Evolutionary conservation across 2,888 invertebrate genomes (phyloP), one percentile per base, ranked within the genome.

Genomic region (Callinectes sapidus): DNA sequence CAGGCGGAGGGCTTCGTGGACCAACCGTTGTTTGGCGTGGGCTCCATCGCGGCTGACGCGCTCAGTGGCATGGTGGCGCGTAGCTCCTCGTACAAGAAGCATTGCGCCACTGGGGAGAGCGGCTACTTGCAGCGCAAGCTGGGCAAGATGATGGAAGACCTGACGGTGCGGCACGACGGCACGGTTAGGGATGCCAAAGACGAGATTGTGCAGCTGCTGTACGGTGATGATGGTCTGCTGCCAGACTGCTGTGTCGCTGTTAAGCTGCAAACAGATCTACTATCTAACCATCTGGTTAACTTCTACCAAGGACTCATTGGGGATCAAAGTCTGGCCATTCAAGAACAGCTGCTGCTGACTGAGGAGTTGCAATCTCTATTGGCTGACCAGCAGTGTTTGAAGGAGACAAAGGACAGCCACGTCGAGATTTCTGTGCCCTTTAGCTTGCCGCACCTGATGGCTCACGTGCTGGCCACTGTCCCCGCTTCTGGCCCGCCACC

Each of bases 101-200:
- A 91, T 42, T 42, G 42, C 13, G 87, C 91, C 48, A 87, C 91
- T 6, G 87, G 16, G 14, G 39, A 87, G 23, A 91, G 91, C 61
- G 91, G 91, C 28, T 91, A 91, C 42, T 71, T 91, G 2, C 71
- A 91, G 66, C 61, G 91, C 28, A 91, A 87, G 71, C 71, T 91
- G 0, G 61, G 28, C 39, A 87, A 87, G n/a, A 16, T 85, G 28
- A 14, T 91, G 48, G 91, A 91, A 35, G 91, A 91, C 66, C 0
- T 91, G 18, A 91, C 91, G 0, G 54, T 91, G 18, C 35, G 87
- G 18, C 91, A 87, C 39, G 91, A 91, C 18, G 91, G 91, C 18
- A 91, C 91, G 8, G 91, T 91, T 0, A 42, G 91, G 23, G 87
- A 91, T n/a, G 71, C 55, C 18, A 91, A 66, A 23, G 39, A 91